Base-by-base conservation (phyloP, 2,797 vertebrate genomes). In the Rhyacichthys aspro region DNA sequence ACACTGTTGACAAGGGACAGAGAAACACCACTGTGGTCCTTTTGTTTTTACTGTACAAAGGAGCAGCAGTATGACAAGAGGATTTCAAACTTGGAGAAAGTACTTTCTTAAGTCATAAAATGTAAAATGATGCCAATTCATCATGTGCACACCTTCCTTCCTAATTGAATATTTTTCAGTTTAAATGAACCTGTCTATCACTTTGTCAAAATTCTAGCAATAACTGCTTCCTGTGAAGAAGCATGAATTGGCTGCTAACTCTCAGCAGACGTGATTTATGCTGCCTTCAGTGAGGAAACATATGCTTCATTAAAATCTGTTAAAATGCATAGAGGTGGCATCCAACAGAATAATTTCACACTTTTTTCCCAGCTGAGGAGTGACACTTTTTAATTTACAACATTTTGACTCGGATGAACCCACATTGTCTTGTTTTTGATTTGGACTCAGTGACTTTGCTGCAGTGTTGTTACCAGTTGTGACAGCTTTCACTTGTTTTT, bases 291-390 rank as follows among this genome's bases (percentile, higher is more conserved):
- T 67, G 67, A 78, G 73, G 72, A 78, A 86, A 83, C 91, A 92
- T 89, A 89, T 87, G 90, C 80, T 87, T 91, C 81, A 91, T 93
- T 93, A 92, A 92, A 91, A 91, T 73, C 70, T 89, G 89, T 88
- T 78, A 84, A 75, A 74, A 78, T 79, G 74, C 50, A 66, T 15
- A 63, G 63, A 59, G 79, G 57, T 61, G 75, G 43, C 67, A 72
- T 72, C 67, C 71, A 47, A 55, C 69, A 72, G 83, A 74, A 76
- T 72, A 53, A 60, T 78, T 72, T 82, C 75, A 18, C 81, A 77
- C 77, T 57, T 81, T 76, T 63, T 55, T 47, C 70, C 52, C 45
- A 53, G 8, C 56, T 5, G 45, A 62, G 23, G 43, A 68, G 70
- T 59, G 74, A 73, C 69, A 72, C 39, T 32, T 76, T 67, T 76